phyloP scores from a whole-genome alignment of 23 tunicate genomes.

The Phallusia fumigata region DNA sequence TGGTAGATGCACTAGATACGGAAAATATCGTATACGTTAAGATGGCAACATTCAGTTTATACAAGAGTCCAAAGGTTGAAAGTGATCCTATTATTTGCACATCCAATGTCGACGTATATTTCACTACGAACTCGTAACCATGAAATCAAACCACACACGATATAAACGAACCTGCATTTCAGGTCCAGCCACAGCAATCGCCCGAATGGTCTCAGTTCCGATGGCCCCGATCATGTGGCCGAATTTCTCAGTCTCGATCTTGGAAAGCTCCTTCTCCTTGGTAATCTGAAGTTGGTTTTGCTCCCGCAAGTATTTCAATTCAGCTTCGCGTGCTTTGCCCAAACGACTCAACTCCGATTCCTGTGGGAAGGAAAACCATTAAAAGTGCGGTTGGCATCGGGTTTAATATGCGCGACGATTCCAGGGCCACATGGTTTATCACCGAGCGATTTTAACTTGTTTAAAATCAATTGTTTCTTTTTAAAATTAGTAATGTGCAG shows the following conservation, averaged over 20 bases:
- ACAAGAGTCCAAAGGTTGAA: too few relatives aligned
- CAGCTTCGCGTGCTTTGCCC: conserved; percentile 74
- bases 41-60: background rate
- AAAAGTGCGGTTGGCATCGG: background rate
- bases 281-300: conserved; percentile 75
- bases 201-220: conserved; percentile 90
- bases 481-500: too few relatives aligned
- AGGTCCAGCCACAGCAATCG: conserved; percentile 92
- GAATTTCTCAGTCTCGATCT: conserved; percentile 82
- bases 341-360: conserved; percentile 70
- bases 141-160: too few relatives aligned
- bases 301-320: conserved; percentile 53
- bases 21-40: too few relatives aligned
- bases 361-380: background rate
- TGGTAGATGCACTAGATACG: too few relatives aligned
- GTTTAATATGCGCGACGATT: too few relatives aligned
- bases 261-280: conserved; percentile 52
- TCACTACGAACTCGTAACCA: too few relatives aligned
- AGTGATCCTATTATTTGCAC: too few relatives aligned
- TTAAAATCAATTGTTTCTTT: too few relatives aligned
- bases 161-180: conserved; percentile 59
- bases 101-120: too few relatives aligned
- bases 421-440: too few relatives aligned
- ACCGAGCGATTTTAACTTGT: too few relatives aligned
- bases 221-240: conserved; percentile 72